phyloP scores from a whole-genome alignment of 2,888 invertebrate species.

The Zele albiditarsus region DNA sequence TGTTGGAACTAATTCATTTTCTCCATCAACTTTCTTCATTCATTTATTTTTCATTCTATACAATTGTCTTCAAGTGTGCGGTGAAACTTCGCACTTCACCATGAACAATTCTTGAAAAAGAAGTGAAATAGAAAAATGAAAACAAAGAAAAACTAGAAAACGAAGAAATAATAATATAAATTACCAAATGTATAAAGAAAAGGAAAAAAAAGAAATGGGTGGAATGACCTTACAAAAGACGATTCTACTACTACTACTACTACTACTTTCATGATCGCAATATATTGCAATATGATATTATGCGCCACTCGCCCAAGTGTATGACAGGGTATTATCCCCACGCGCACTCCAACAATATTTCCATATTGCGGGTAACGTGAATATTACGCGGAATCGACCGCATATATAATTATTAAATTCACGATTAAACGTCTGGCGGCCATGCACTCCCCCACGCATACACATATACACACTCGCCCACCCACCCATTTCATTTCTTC shows the following conservation, averaged over 20 bases:
- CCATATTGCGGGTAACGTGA: slow-evolving; percentile 69
- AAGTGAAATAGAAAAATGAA: too few species aligned
- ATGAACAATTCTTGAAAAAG: too few species aligned
- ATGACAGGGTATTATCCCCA: slow-evolving; percentile 72
- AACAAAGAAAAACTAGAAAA: not conserved
- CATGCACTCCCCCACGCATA: slow-evolving; percentile 42
- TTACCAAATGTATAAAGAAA: not conserved
- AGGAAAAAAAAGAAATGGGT: slow-evolving; percentile 6
- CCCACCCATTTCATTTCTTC: slow-evolving; percentile 43
- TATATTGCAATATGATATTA: slow-evolving; percentile 71
- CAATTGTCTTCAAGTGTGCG: too few species aligned
- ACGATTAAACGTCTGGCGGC: slow-evolving; percentile 59
- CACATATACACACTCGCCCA: slow-evolving; percentile 14
- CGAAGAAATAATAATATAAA: slow-evolving; percentile 5
- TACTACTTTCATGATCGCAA: slow-evolving; percentile 60
- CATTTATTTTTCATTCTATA: too few species aligned
- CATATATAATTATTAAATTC: slow-evolving; percentile 63
- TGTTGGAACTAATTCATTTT: too few species aligned
- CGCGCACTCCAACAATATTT: slow-evolving; percentile 70
- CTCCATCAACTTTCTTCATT: too few species aligned
- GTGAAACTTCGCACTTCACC: too few species aligned
- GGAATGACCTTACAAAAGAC: slow-evolving; percentile 23
- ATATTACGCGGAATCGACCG: slow-evolving; percentile 69
- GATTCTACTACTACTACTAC: too few species aligned
- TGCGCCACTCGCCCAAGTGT: slow-evolving; percentile 64